These are phyloP conservation scores for Polydrusus cervinus DNA, from an alignment of 2,888 invertebrate species.

Conservation along the genomic window DNA sequence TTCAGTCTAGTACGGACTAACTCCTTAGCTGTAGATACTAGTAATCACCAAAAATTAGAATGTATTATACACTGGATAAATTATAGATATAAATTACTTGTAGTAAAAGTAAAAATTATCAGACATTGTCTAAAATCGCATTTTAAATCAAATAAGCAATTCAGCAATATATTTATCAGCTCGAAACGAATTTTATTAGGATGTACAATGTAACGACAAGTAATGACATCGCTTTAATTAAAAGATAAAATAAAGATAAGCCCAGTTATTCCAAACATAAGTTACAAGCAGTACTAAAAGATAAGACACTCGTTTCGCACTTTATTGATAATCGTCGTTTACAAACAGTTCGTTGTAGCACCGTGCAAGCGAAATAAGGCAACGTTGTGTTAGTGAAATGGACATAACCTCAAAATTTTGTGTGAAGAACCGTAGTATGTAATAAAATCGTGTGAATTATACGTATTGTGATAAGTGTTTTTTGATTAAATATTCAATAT, in stretches of 20 bases:
- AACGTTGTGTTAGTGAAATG: neutral
- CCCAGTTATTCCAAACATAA: slow-evolving; percentile 36
- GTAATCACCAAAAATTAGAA: no score
- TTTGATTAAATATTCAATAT: neutral
- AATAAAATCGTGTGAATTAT: neutral
- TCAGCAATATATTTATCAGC: neutral
- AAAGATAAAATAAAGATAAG: slow-evolving; percentile 39
- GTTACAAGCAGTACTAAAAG: slow-evolving; percentile 31
- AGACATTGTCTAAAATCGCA: no score
- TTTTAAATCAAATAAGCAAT: neutral
- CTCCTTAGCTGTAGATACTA: no score
- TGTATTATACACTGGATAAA: no score
- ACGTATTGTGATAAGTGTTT: neutral
- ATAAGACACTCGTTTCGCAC: slow-evolving; percentile 28
- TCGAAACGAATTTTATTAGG: neutral
- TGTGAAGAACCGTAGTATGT: neutral
- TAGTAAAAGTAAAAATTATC: no score
- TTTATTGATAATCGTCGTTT: slow-evolving; percentile 27
- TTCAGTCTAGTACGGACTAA: no score
- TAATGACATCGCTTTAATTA: slow-evolving; percentile 36
- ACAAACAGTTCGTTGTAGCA: slow-evolving; percentile 23
- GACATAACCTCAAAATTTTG: slow-evolving; percentile 2
- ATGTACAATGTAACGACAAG: slow-evolving; percentile 31
- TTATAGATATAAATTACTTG: no score
- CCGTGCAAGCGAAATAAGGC: slow-evolving; percentile 8